Evolutionary conservation across 2,888 invertebrate genomes (phyloP), one percentile per base, ranked within the genome.

Genomic region (Apantesis nais): DNA sequence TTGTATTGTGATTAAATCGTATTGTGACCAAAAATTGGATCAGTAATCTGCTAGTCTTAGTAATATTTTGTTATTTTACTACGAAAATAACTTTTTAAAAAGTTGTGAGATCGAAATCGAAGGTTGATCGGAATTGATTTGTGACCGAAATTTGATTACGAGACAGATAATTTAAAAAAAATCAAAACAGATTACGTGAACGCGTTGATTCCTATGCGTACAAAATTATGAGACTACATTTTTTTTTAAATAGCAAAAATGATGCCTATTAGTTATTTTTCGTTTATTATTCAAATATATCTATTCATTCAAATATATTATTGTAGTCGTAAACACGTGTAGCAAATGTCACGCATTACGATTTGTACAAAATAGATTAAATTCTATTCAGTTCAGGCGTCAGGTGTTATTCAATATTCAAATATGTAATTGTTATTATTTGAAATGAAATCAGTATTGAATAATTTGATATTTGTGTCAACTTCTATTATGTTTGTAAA

Each of bases 311-410:
- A 58, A 29, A 58, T 7, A 58, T n/a, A 63, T 60, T 62, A 31
- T 34, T 34, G 65, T 34, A 12, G 34, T 41, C 25, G 61, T 64
- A 71, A 71, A 67, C 62, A 65, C 67, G 58, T 74, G 25, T 55
- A 44, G 8, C 66, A 64, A 72, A 72, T 63, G 67, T 66, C 39
- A 62, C 16, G n/a, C 25, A 66, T 69, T 77, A 69, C 75, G 71
- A 61, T 65, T 74, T 67, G 66, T 71, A 72, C 2, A 74, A 67
- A 79, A 81, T 72, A 75, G 39, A 71, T 71, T 74, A 16, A 66
- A 14, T 67, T 52, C 63, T 52, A 61, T 66, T 64, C 71, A 77
- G 55, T n/a, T n/a, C n/a, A 73, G 52, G 34, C 12, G 11, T 34
- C 65, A 74, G 55, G 44, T 34, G 5, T 66, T 67, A 73, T 74